Evolutionary conservation across 1,140 invertebrate species (phyloP), one percentile per base, ranked within the genome.

Genomic region (Drosophila kepulauana): DNA sequence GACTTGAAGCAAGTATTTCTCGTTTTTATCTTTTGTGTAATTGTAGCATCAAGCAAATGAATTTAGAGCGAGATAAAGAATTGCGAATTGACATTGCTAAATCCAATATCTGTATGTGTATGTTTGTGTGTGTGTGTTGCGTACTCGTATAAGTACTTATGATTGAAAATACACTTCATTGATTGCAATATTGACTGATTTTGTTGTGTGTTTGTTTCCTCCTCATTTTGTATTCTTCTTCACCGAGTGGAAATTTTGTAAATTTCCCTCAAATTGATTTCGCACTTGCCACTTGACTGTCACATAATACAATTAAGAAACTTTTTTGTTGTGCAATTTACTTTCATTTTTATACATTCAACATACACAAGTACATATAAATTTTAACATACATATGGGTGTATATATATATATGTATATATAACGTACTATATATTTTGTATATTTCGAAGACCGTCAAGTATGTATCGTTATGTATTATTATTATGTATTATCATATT

Each of bases 111-210:
- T 43, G 10, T 38, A 10, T 38, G 8, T 38, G 35, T 33, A 10
- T 38, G 7, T 33, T 2, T 33, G 33, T 33, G 30, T 33, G 30
- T 33, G 30, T 33, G 5, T 38, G 8, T 20, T 38, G 10, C 7
- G 35, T 38, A 38, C 35, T 38, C 10, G 2, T 10, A 7, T 38
- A 2, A 25, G 33, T 41, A 70, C 13, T 30, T 43, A 67, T 59
- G 70, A 73, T 73, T 74, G 79, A 82, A 25, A 82, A 73, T 73
- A 72, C 78, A 87, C 82, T 88, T 87, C 77, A 82, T 87, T 88
- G 84, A 88, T 87, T 80, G 82, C 66, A 81, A 86, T 81, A 87
- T 85, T 85, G 82, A 85, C 82, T 81, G 82, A 85, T 85, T 85
- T 65, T 70, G 20, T 25, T 84, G 68, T 56, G 64, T 52, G 16